A percentile compares a stretch with the other conserved stretches of the same genome.
Evolutionary conservation across 2,113 vertebrate genomes (phyloP).

Genomic region (Passer montanus): DNA sequence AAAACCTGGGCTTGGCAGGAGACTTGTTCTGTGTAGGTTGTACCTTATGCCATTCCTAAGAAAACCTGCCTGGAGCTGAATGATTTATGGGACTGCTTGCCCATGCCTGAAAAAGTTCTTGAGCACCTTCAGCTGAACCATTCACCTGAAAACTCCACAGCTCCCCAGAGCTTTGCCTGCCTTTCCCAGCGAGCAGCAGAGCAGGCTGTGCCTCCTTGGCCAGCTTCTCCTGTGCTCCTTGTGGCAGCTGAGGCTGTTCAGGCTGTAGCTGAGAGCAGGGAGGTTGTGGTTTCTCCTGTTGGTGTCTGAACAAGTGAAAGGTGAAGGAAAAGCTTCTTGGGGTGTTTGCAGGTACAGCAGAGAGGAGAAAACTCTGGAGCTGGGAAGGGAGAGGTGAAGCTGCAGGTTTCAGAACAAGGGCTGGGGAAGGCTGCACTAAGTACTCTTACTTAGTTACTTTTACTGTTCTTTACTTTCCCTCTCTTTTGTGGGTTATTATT

Average conservation of each 20-base stretch:
- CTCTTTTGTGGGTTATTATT: neutral
- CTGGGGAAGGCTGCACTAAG: neutral
- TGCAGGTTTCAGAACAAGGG: neutral
- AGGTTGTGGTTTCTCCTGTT: neutral
- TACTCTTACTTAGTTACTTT: neutral
- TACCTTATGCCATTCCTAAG: neutral
- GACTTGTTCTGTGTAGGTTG: neutral
- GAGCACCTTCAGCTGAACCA: neutral
- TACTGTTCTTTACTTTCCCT: neutral
- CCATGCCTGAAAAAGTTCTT: neutral
- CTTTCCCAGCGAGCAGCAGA: neutral
- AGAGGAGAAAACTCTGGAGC: neutral
- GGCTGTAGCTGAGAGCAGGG: rapidly evolving
- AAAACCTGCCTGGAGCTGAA: neutral
- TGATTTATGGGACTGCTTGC: neutral
- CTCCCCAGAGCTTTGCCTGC: neutral
- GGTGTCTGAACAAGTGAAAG: neutral
- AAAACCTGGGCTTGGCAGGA: neutral
- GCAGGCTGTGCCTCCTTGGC: rapidly evolving
- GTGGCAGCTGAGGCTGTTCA: neutral
- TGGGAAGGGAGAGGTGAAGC: neutral
- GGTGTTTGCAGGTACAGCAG: neutral
- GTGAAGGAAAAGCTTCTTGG: neutral
- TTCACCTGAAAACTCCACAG: neutral
- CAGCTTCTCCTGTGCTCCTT: neutral